Evolutionary conservation across 2,888 invertebrate genomes (phyloP).

Genomic region (Taenaris catops): DNA sequence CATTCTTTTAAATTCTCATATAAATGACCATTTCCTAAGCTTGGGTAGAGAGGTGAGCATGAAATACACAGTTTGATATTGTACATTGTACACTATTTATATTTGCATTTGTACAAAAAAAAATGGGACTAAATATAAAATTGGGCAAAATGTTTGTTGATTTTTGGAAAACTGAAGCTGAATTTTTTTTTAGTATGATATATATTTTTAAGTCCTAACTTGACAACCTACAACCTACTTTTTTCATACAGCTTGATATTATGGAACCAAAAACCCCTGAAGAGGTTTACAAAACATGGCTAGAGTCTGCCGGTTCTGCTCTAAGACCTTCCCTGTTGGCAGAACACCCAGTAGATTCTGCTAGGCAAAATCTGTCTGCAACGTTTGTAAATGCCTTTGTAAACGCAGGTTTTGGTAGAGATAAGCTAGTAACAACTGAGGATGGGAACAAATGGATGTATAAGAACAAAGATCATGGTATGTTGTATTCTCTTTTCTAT

Average conservation of each 20-base stretch:
- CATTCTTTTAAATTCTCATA: conserved; percentile 95
- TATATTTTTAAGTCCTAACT: too few species aligned
- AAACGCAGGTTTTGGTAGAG: conserved; percentile 97
- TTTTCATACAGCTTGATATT: conserved; percentile 90
- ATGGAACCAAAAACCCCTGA: conserved; percentile 99
- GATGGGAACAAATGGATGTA: conserved; percentile 93
- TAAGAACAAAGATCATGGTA: conserved; percentile 96
- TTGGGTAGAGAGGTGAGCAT: conserved; percentile 90
- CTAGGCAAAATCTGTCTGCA: conserved; percentile 96
- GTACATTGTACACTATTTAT: too few species aligned
- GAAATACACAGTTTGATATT: too few species aligned
- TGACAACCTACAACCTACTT: too few species aligned
- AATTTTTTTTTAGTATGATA: too few species aligned
- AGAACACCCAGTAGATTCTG: conserved; percentile 92
- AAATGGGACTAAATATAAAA: too few species aligned
- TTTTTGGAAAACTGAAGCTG: too few species aligned
- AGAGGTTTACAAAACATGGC: conserved; percentile 98
- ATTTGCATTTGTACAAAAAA: too few species aligned
- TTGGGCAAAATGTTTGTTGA: too few species aligned
- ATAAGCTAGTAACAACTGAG: conserved; percentile 95
- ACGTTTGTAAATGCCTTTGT: conserved; percentile 99
- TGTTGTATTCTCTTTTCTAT: conserved; percentile 17
- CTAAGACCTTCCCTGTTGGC: conserved; percentile 85
- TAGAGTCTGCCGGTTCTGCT: conserved; percentile 88
- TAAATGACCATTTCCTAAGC: conserved; percentile 95